Conservation (phyloP, 2,797 vertebrate genomes). For the Typhlichthys eigenmanni region DNA sequence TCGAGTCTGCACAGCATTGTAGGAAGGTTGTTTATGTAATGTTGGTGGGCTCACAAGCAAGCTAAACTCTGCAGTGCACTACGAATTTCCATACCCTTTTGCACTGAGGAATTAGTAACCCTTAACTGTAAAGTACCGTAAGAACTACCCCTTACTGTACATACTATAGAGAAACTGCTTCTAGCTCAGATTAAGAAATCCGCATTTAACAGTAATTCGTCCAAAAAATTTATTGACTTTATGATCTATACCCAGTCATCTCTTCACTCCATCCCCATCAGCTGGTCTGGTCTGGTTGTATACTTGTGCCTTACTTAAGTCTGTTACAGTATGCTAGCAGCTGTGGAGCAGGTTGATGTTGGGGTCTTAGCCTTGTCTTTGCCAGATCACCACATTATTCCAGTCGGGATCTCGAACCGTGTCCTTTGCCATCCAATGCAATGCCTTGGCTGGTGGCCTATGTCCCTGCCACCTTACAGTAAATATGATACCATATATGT, state of each 20-base stretch:
- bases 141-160: too few species aligned
- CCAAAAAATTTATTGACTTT: constrained; percentile 20
- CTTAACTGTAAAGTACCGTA: too few species aligned
- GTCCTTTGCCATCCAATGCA: constrained; percentile 67
- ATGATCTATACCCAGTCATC: constrained; percentile 33
- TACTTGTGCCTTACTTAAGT: constrained; percentile 83
- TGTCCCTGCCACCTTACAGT: constrained; percentile 54
- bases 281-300: constrained; percentile 71
- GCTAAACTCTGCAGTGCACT: too few species aligned
- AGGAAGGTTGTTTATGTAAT: constrained; percentile 40
- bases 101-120: constrained; percentile 33
- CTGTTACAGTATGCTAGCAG: constrained; percentile 62
- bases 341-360: constrained; percentile 56
- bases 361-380: constrained; percentile 64
- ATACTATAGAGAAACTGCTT: constrained; percentile 25
- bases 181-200: constrained; percentile 25
- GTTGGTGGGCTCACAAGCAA: constrained; percentile 23
- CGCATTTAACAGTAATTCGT: constrained; percentile 1
- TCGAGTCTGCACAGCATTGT: constrained; percentile 32
- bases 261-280: constrained; percentile 48
- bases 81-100: background rate
- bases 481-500: constrained; percentile 36
- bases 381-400: constrained; percentile 64
- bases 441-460: constrained; percentile 74
- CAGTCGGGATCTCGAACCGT: constrained; percentile 53